Conservation (phyloP, 2,797 vertebrate species). For the Myotis planiceps region DNA sequence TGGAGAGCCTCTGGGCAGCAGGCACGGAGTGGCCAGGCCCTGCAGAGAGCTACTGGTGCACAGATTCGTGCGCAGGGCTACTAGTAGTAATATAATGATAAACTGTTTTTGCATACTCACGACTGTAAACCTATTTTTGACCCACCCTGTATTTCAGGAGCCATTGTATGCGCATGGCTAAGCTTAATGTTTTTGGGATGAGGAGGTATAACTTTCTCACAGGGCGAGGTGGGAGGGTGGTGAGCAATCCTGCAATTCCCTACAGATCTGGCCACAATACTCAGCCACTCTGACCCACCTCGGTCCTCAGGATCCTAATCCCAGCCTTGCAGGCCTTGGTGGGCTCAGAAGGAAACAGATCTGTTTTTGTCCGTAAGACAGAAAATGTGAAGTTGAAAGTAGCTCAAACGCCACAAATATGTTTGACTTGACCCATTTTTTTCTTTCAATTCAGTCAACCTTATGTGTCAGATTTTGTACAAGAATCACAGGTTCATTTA, state of each 20-base stretch:
- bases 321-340: not conserved
- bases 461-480: not conserved
- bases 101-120: not conserved
- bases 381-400: not conserved
- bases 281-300: not conserved
- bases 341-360: not conserved
- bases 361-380: not conserved
- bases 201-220: not conserved
- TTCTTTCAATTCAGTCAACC: not conserved
- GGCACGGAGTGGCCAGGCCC: too few species aligned
- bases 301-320: not conserved
- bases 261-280: not conserved
- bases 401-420: not conserved
- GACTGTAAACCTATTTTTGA: not conserved
- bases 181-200: not conserved
- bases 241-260: not conserved
- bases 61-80: too few species aligned
- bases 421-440: not conserved
- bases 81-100: not conserved
- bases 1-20: too few species aligned
- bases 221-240: rapidly evolving
- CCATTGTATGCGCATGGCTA: not conserved
- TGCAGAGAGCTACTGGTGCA: too few species aligned
- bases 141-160: not conserved
- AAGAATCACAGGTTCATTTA: slow-evolving; percentile 38